These are phyloP conservation scores for Oxystoma pomonae DNA, from an alignment of 2,888 invertebrate genomes.

Conservation along the genomic window DNA sequence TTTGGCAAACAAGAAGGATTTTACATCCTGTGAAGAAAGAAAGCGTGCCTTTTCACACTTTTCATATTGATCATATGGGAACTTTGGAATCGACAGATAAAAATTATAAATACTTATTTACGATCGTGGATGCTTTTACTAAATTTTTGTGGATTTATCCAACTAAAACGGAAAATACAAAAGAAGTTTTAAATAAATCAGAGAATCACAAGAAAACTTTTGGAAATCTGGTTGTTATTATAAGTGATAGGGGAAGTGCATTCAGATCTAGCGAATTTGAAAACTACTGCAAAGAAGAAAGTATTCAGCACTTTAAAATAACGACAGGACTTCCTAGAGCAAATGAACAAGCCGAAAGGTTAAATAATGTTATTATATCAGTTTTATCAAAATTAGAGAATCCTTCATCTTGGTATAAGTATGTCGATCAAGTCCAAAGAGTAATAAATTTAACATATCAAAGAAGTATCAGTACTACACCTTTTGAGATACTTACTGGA, in stretches of 20 bases:
- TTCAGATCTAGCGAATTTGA: conserved; percentile 39
- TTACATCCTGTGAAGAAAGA: too few relatives aligned
- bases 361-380: too few relatives aligned
- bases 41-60: conserved; percentile 34
- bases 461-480: too few relatives aligned
- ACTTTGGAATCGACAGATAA: conserved; percentile 35
- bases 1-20: conserved; percentile 34
- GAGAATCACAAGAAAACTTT: conserved; percentile 23
- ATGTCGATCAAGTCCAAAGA: too few relatives aligned
- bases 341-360: too few relatives aligned
- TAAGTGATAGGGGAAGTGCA: conserved; percentile 38
- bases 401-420: too few relatives aligned
- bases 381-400: too few relatives aligned
- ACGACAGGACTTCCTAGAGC: too few relatives aligned
- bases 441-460: too few relatives aligned
- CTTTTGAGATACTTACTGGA: too few relatives aligned
- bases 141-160: conserved; percentile 37
- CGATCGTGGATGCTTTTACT: conserved; percentile 35
- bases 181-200: conserved; percentile 28
- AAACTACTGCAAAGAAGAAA: too few relatives aligned
- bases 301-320: too few relatives aligned
- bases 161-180: conserved; percentile 29
- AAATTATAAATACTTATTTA: conserved; percentile 34
- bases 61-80: conserved; percentile 37
- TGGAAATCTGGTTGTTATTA: conserved; percentile 28